phyloP scores from a whole-genome alignment of 2,888 invertebrate genomes.

The Chrysotoxum bicinctum region DNA sequence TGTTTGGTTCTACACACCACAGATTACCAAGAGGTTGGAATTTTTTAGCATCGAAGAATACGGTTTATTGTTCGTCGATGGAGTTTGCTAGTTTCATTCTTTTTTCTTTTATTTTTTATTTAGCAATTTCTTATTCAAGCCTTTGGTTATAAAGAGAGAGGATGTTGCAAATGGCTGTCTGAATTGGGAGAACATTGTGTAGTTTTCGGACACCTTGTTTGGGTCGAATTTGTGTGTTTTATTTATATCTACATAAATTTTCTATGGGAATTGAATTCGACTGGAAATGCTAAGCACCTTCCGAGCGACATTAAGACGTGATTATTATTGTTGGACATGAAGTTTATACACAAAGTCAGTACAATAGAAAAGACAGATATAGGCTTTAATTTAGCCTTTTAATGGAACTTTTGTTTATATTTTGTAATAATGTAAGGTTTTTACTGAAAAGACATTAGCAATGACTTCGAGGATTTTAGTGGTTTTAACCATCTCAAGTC shows the following conservation, averaged over 20 bases:
- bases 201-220: slow-evolving; percentile 59
- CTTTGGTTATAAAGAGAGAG: background rate
- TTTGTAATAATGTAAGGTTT: background rate
- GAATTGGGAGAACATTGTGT: slow-evolving; percentile 18
- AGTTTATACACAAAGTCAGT: slow-evolving; percentile 27
- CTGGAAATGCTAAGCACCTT: slow-evolving; percentile 16
- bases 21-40: slow-evolving; percentile 33
- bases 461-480: background rate
- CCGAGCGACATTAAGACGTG: slow-evolving; percentile 1
- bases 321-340: slow-evolving; percentile 40
- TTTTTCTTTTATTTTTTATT: slow-evolving; percentile 1
- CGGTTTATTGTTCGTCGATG: slow-evolving; percentile 36
- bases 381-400: slow-evolving; percentile 46
- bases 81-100: background rate
- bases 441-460: background rate
- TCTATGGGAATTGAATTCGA: slow-evolving; percentile 17
- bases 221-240: slow-evolving; percentile 58
- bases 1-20: slow-evolving; percentile 40
- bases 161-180: slow-evolving; percentile 27
- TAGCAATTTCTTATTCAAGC: background rate
- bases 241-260: slow-evolving; percentile 60
- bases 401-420: slow-evolving; percentile 41
- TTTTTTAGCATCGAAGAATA: slow-evolving; percentile 31
- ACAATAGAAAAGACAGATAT: slow-evolving; percentile 50
- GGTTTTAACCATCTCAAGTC: background rate